Percentiles rank a stretch among this genome's conserved stretches.
Evolutionary conservation across 2,797 vertebrate genomes (phyloP).

Genomic region (Dermochelys coriacea): DNA sequence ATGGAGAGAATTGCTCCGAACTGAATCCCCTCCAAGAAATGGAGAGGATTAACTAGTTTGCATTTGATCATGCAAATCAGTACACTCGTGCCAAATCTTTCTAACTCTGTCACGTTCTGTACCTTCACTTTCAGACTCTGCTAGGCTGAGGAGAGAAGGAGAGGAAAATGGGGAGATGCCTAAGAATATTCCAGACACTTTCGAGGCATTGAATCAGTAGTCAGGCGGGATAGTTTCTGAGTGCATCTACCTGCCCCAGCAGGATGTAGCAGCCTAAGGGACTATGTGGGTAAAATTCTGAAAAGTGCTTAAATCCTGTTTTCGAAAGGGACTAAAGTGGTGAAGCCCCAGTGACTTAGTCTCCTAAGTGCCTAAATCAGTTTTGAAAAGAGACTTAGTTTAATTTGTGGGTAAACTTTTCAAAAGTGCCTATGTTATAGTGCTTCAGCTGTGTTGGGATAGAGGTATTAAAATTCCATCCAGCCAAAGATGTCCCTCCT

Average conservation of each 20-base stretch:
- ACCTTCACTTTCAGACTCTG: background rate
- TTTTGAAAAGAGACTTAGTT: background rate
- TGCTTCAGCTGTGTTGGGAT: accelerated
- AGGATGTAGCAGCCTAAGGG: accelerated
- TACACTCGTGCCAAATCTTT: background rate
- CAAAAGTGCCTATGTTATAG: background rate
- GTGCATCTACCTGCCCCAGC: background rate
- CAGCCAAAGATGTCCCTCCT: background rate
- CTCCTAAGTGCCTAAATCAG: background rate
- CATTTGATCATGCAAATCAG: background rate
- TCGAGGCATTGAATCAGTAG: background rate
- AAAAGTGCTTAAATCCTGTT: background rate
- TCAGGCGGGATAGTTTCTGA: background rate
- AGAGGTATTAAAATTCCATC: background rate
- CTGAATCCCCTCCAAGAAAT: background rate
- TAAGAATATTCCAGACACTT: background rate
- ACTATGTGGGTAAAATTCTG: background rate
- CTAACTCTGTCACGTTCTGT: background rate
- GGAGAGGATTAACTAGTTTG: background rate
- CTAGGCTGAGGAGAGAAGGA: background rate
- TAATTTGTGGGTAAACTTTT: background rate
- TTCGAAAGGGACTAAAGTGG: background rate
- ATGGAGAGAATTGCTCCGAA: background rate
- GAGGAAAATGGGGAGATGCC: background rate
- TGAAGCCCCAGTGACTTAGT: background rate